A percentile compares a stretch with the other conserved stretches of the same genome.
phyloP scores from a whole-genome alignment of 2,888 invertebrate species.

The Drosophila mimetica region DNA sequence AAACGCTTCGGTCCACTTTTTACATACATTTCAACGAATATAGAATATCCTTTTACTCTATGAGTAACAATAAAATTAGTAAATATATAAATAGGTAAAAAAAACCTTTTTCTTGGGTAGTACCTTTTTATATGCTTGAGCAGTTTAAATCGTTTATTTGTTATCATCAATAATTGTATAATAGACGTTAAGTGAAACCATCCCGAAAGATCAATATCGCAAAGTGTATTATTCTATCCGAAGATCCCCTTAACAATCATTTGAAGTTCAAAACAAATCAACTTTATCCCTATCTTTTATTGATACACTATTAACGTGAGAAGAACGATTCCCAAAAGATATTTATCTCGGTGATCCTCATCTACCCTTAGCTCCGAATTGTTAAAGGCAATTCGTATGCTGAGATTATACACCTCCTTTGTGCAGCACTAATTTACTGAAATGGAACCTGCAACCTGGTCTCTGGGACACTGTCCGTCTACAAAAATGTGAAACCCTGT shows the following conservation, averaged over 20 bases:
- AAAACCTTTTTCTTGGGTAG: too few species aligned
- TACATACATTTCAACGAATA: too few species aligned
- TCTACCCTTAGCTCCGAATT: slow-evolving; percentile 4
- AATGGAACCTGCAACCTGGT: slow-evolving; percentile 9
- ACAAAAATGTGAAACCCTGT: slow-evolving; percentile 50
- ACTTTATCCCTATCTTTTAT: neutral
- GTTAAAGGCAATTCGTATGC: slow-evolving; percentile 23
- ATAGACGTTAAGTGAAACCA: too few species aligned
- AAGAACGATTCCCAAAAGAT: neutral
- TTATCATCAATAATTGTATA: too few species aligned
- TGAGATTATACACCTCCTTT: slow-evolving; percentile 35
- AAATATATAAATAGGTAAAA: too few species aligned
- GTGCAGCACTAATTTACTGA: slow-evolving; percentile 17
- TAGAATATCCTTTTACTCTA: too few species aligned
- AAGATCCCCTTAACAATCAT: neutral
- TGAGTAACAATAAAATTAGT: too few species aligned
- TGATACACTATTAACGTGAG: neutral
- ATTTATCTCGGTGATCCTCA: neutral
- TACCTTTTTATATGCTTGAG: too few species aligned
- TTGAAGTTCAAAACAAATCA: neutral
- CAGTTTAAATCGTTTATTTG: too few species aligned
- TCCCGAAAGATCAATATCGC: too few species aligned
- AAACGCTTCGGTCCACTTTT: too few species aligned
- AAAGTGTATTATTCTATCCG: too few species aligned
- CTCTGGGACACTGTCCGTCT: slow-evolving; percentile 51